Evolutionary conservation across 92 coral and sea anemone species (phyloP).

Genomic region (Anthopleura xanthogrammica): DNA sequence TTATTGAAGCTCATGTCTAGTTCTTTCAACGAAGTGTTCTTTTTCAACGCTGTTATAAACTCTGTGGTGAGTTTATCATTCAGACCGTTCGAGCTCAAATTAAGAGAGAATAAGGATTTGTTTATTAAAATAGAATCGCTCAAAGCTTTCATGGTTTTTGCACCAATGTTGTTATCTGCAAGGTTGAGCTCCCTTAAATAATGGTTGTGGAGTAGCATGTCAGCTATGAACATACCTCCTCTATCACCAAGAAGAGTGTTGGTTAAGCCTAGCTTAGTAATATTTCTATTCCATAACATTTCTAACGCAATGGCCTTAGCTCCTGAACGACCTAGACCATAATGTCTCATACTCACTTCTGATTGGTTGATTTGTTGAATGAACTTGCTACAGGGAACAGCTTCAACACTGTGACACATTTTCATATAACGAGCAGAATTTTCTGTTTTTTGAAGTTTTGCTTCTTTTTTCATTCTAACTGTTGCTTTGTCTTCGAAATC

Average conservation of each 20-base stretch:
- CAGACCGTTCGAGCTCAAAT: slow-evolving; percentile 19
- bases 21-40: slow-evolving; percentile 16
- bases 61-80: slow-evolving; percentile 11
- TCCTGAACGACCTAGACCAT: slow-evolving; percentile 9
- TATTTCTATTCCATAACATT: slow-evolving; percentile 33
- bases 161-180: slow-evolving; percentile 14
- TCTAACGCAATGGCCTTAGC: slow-evolving; percentile 25
- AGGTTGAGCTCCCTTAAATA: slow-evolving; percentile 9
- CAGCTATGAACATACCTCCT: slow-evolving; percentile 28
- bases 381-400: slow-evolving; percentile 24
- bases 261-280: slow-evolving; percentile 18
- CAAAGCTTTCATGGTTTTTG: slow-evolving; percentile 22
- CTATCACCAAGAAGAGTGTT: slow-evolving; percentile 20
- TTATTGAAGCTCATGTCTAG: slow-evolving; percentile 24
- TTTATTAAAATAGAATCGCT: slow-evolving; percentile 11
- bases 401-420: slow-evolving; percentile 7
- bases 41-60: slow-evolving; percentile 4
- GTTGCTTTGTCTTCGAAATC: slow-evolving; percentile 1
- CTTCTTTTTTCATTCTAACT: slow-evolving; percentile 9
- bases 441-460: slow-evolving; percentile 1
- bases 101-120: slow-evolving; percentile 14
- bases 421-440: slow-evolving; percentile 7
- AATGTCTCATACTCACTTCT: slow-evolving; percentile 25
- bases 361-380: slow-evolving; percentile 26
- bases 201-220: slow-evolving; percentile 22